Evolutionary conservation across 2,797 vertebrate species (phyloP).

Genomic region (Pangasius mekongensis): DNA sequence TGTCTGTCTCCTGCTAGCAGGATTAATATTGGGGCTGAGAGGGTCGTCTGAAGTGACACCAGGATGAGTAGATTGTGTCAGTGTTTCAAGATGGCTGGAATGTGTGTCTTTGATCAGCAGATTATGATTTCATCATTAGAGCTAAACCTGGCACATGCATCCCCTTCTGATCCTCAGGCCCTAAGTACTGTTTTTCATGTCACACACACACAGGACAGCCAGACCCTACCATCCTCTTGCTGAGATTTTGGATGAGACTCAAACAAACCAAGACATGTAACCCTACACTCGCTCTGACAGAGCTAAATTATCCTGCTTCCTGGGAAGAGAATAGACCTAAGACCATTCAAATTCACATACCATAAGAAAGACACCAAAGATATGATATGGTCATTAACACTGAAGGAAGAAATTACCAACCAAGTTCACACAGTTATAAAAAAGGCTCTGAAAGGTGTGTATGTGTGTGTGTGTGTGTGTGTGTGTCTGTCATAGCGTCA

Average conservation of each 20-base stretch:
- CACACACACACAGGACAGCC: conserved; percentile 59
- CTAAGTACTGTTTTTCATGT: conserved; percentile 52
- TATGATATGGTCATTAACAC: background rate
- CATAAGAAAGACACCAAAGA: background rate
- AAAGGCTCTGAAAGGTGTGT: conserved; percentile 40
- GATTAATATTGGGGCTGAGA: conserved; percentile 1
- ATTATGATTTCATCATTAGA: conserved; percentile 68
- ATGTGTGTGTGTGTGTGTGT: background rate
- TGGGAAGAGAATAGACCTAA: background rate
- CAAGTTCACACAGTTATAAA: background rate
- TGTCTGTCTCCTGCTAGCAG: background rate
- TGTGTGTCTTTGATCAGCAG: conserved; percentile 72
- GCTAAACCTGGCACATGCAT: conserved; percentile 52
- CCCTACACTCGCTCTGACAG: conserved; percentile 50
- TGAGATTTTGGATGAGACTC: conserved; percentile 46
- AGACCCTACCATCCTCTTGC: conserved; percentile 58
- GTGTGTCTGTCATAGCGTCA: conserved; percentile 39
- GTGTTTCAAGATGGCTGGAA: conserved; percentile 59
- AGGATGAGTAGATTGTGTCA: conserved; percentile 48
- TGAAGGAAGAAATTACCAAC: background rate
- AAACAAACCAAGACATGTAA: conserved; percentile 57
- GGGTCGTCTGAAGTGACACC: conserved; percentile 23
- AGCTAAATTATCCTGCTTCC: conserved; percentile 53
- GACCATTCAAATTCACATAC: background rate
- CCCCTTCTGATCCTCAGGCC: conserved; percentile 65